Percentiles rank a stretch among this genome's conserved stretches.
Evolutionary conservation across 2,113 vertebrate genomes (phyloP).

Genomic region (Blennius ocellaris): DNA sequence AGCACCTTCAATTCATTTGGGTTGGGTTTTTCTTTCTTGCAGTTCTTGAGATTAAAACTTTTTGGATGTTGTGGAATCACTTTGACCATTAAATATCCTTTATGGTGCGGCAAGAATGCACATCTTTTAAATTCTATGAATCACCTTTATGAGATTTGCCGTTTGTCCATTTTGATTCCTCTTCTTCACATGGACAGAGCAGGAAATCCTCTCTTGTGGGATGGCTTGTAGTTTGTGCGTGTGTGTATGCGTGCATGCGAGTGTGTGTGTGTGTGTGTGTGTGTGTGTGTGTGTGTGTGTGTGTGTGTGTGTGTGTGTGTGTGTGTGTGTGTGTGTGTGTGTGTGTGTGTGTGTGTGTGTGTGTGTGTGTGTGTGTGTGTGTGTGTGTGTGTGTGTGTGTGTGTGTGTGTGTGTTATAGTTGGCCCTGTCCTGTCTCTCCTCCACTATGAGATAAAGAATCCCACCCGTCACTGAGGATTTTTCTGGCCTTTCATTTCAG

Average conservation of each 20-base stretch:
- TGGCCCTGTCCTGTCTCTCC: conserved; percentile 63
- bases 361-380: conserved; percentile 33
- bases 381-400: conserved; percentile 19
- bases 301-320: conserved; percentile 33
- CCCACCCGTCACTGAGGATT: conserved; percentile 77
- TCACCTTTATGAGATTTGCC: conserved; percentile 81
- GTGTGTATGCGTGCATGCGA: conserved; percentile 34
- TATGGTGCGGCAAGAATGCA: conserved; percentile 78
- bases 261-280: conserved; percentile 33
- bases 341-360: conserved; percentile 28
- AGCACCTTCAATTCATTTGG: conserved; percentile 45
- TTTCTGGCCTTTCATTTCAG: conserved; percentile 78
- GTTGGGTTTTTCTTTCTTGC: conserved; percentile 42
- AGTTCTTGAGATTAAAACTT: conserved; percentile 82
- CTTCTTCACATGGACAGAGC: conserved; percentile 69
- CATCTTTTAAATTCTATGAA: conserved; percentile 84
- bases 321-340: conserved; percentile 28
- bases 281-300: conserved; percentile 33
- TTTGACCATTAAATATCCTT: conserved; percentile 79
- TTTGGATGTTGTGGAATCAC: conserved; percentile 58
- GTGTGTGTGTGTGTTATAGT: conserved; percentile 32
- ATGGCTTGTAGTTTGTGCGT: conserved; percentile 57
- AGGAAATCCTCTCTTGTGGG: conserved; percentile 72
- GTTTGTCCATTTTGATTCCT: conserved; percentile 77
- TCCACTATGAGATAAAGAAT: conserved; percentile 74